Evolutionary conservation across 2,888 invertebrate species (phyloP), one percentile per base, ranked within the genome.

Genomic region (Drosophila yooni): DNA sequence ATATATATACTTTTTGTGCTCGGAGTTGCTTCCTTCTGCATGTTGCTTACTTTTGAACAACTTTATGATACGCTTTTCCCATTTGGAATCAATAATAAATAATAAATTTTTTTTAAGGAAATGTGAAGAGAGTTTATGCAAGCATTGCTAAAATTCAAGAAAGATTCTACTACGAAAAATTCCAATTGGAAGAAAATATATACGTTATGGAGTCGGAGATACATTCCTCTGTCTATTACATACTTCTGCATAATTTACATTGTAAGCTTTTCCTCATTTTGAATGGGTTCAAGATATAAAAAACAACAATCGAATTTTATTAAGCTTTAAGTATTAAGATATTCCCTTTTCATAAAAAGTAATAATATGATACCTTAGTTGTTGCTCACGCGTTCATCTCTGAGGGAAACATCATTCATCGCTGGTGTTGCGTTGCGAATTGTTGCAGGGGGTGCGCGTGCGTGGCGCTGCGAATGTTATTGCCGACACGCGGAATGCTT

Each of bases 401-500:
- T 61, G 50, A 54, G 58, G 54, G 13, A 48, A 52, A 60, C 38
- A 7, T 29, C 11, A n/a, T 13, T 8, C 27, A 5, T 27, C 73
- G 73, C 53, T 52, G 54, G 36, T 74, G 68, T 68, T 38, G 70
- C 81, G 66, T 64, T 88, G 78, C 56, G 70, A 78, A 43, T 75
- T 48, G 66, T 81, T 87, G 73, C 56, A 69, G 60, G 52, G 69
- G 56, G 57, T 57, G 64, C 79, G 58, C 66, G 66, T 68, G 89
- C 71, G 56, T 52, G 72, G 64, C 66, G 71, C 81, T 63, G 43
- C 70, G 78, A 88, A 82, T 83, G 84, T 74, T 53, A 70, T 66
- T 83, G 72, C 56, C 69, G 66, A 79, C 66, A 86, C 81, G 86
- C 74, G 81, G 77, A 83, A 79, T 89, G 89, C 89, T 89, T 83